Percentiles rank a stretch among this genome's conserved stretches.
Conservation (phyloP, 1,140 invertebrate species). For the Ridgeia piscesae region DNA sequence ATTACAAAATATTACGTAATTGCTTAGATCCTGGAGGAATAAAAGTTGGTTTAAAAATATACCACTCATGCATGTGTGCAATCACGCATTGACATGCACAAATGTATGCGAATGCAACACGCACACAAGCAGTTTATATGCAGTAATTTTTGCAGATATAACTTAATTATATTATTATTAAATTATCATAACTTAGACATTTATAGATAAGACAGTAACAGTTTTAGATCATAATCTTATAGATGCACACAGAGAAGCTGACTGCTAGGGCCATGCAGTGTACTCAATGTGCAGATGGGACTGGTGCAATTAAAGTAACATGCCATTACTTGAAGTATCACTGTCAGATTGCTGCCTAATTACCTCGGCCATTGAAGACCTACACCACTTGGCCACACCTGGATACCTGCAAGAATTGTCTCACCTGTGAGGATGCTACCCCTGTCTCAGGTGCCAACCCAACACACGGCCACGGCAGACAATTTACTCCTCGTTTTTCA, state of each 20-base stretch:
- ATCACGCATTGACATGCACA: too few relatives aligned
- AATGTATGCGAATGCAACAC: too few relatives aligned
- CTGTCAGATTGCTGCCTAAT: too few relatives aligned
- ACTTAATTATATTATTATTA: too few relatives aligned
- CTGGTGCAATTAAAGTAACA: background rate
- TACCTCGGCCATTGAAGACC: too few relatives aligned
- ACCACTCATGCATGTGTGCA: too few relatives aligned
- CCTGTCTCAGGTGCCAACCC: background rate
- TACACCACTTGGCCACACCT: too few relatives aligned
- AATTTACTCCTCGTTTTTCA: background rate
- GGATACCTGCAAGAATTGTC: background rate
- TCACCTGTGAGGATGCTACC: background rate
- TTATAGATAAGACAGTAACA: background rate
- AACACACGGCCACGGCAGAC: background rate
- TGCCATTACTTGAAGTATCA: background rate
- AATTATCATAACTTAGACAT: background rate
- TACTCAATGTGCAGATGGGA: background rate
- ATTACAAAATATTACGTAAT: too few relatives aligned
- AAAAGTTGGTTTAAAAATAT: too few relatives aligned
- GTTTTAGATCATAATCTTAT: background rate
- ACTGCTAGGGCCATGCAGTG: background rate
- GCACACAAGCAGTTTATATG: too few relatives aligned
- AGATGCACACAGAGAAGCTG: background rate
- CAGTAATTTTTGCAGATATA: too few relatives aligned
- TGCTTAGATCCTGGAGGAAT: too few relatives aligned